Base-by-base conservation (phyloP, 2,888 invertebrate species). In the Thera obeliscata region DNA sequence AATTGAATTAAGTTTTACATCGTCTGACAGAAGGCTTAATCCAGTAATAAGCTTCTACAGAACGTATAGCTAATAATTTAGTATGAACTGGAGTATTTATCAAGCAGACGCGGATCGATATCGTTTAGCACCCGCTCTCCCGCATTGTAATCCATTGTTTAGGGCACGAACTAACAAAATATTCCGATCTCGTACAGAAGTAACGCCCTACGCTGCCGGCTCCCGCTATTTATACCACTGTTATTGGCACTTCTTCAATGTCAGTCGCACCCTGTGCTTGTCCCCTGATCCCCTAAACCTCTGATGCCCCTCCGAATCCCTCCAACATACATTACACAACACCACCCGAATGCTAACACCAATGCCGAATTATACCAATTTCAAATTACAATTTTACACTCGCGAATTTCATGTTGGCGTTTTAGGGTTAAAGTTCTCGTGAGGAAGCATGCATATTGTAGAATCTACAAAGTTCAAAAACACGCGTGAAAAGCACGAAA, bases 201-300 rank as follows among this genome's bases (percentile, higher is more conserved):
- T 91, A 91, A 93, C 91, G 91, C 90, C 93, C 91, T 89, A 85
- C 80, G 84, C 82, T 83, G 83, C 82, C 87, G 88, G 87, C 90
- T 92, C 90, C 87, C 82, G 85, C 93, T 91, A 91, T 93, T 94
- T 94, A 93, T 94, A 91, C 93, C 92, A 87, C 90, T 85, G 91
- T 94, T 94, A 94, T 94, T 93, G 94, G 91, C 94, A 94, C 94
- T 94, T 93, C 94, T 94, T 94, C 94, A 94, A 92, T 94, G 94
- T 94, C 94, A 94, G 89, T 83, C 93, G 93, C 94, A 94, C 93
- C 94, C 94, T 90, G 90, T 80, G 87, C 82, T 82, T 84, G 82
- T 86, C 86, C 89, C 88, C 84, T 85, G 83, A 86, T 84, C 86
- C 88, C 82, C 82, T 83, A 84, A 86, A 83, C 88, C 85, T 85